These are phyloP conservation scores for Helicoverpa zea DNA, from an alignment of 1,140 invertebrate genomes.

Conservation along the genomic window DNA sequence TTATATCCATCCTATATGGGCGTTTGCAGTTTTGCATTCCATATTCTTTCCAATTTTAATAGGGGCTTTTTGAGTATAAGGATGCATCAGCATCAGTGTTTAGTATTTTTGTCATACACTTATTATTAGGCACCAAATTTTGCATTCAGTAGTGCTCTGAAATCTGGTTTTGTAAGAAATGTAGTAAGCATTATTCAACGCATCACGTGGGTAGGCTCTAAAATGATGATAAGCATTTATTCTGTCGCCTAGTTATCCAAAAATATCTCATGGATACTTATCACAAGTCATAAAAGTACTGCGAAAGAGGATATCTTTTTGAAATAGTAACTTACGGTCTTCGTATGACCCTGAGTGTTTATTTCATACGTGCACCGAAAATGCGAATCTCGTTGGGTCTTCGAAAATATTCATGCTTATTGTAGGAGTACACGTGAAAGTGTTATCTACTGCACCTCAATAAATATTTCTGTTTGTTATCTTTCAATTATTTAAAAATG, in stretches of 20 bases:
- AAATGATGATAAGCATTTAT: slow-evolving; percentile 40
- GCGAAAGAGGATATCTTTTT: slow-evolving; percentile 27
- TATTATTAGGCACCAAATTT: slow-evolving; percentile 23
- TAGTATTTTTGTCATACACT: slow-evolving; percentile 5
- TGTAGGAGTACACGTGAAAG: too few species aligned
- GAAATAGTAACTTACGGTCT: background rate
- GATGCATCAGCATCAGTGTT: slow-evolving; percentile 11
- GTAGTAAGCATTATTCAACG: slow-evolving; percentile 39
- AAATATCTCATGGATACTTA: slow-evolving; percentile 32
- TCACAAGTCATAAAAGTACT: slow-evolving; percentile 36
- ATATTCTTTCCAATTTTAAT: too few species aligned
- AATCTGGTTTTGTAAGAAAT: slow-evolving; percentile 43
- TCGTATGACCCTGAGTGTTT: background rate
- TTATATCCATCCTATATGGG: too few species aligned
- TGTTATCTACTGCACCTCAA: too few species aligned
- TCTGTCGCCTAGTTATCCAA: slow-evolving; percentile 45
- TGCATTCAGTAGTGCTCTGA: slow-evolving; percentile 44
- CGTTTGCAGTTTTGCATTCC: too few species aligned
- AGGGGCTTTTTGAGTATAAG: too few species aligned
- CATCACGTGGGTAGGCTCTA: slow-evolving; percentile 36
- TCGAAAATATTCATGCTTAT: too few species aligned
- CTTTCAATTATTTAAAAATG: background rate
- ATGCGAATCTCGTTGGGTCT: too few species aligned
- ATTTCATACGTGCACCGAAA: background rate
- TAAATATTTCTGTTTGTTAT: background rate